A percentile compares a stretch with the other conserved stretches of the same genome.
Evolutionary conservation across 2,113 vertebrate species (phyloP).

Genomic region (Diadophis punctatus): DNA sequence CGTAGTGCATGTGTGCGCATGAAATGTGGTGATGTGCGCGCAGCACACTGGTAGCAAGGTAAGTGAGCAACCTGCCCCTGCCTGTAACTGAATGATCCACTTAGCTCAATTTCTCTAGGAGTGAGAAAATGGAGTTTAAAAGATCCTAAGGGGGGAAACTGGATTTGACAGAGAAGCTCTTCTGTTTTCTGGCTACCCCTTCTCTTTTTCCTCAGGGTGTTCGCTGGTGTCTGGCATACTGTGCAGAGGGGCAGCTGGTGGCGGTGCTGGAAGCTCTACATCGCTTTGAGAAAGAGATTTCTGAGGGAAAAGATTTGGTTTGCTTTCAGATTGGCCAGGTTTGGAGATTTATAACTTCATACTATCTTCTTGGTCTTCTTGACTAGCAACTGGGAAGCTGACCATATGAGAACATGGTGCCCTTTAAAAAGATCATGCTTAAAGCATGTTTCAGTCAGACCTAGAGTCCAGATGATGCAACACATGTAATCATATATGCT

Average conservation of each 20-base stretch:
- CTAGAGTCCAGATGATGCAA: no score
- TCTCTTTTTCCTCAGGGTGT: not conserved
- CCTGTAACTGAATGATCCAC: not conserved
- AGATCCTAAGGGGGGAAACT: not conserved
- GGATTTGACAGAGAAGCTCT: not conserved
- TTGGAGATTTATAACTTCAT: not conserved
- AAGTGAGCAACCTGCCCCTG: no score
- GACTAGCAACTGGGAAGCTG: not conserved
- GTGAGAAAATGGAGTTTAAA: no score
- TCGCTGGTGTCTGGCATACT: not conserved
- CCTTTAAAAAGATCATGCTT: not conserved
- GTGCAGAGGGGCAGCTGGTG: not conserved
- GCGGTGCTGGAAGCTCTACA: not conserved
- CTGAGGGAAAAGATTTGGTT: not conserved
- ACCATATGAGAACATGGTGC: not conserved
- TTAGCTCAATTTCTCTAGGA: not conserved
- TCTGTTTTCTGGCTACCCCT: no score
- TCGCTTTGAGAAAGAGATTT: not conserved
- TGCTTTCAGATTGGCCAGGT: not conserved
- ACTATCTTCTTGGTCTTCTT: not conserved
- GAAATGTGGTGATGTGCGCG: no score
- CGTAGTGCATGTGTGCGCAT: no score
- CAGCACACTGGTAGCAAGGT: no score
- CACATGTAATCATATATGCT: not conserved
- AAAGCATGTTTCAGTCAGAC: not conserved